Base-by-base conservation (phyloP, 2,113 vertebrate genomes). In the Corythoichthys haematopterus region DNA sequence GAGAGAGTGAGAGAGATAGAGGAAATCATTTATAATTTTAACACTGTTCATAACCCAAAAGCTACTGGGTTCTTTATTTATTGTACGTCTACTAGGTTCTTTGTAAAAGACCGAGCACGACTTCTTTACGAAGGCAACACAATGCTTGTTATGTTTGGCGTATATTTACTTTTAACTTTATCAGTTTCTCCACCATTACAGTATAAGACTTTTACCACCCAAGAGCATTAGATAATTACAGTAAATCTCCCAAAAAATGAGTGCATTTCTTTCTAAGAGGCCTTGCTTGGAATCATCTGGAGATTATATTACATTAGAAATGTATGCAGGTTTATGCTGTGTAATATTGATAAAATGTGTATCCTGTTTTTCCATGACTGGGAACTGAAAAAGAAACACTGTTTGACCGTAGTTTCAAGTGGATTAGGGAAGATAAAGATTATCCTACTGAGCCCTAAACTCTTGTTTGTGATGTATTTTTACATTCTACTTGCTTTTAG, bases 181-280 rank as follows among this genome's bases (percentile, higher is more conserved):
- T 60, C 76, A 53, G 58, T 85, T 77, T 65, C 70, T 83, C 64
- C 67, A 82, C 77, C 62, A 85, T 88, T 79, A 80, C 62, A 85
- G 88, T 79, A 80, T 76, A 51, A 76, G 78, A 64, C 73, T 66
- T 71, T 91, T 87, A 81, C 82, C 84, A 86, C 79, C 70, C 77
- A 79, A 81, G 72, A 60, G 38, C 16, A 2, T 43, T 43, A 20
- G 15, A 60, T 43, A 88, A 69, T 79, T 77, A 76, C 75, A 73
- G 38, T 59, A 48, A 58, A 20, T 68, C 61, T 63, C 43, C 46
- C 28, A 57, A 14, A 56, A 28, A 70, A 79, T 56, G 43, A n/a
- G 78, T 84, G 80, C 70, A 74, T 76, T 62, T 45, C 71, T 68
- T 70, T 52, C 43, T 46, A 43, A 76, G 36, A 63, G 67, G 64